Percentiles rank a stretch among this genome's conserved stretches.
Conservation (phyloP, 2,888 invertebrate genomes). For the Latrodectus elegans region DNA sequence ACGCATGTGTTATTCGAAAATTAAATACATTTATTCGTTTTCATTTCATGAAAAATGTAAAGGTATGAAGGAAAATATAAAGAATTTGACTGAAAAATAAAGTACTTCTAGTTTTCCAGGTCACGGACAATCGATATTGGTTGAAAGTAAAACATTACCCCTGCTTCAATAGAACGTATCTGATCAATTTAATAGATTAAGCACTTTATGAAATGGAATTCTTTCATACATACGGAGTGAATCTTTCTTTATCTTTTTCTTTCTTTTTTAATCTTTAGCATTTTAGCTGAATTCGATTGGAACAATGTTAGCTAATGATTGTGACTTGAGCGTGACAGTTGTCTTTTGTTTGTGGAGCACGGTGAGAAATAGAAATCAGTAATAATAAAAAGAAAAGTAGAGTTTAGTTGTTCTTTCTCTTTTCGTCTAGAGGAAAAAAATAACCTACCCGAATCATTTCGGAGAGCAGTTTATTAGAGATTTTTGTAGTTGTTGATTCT, state of each 20-base stretch:
- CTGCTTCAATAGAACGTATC: background rate
- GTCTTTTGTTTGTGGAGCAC: background rate
- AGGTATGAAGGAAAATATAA: background rate
- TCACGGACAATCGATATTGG: constrained; percentile 20
- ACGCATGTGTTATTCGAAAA: too few species aligned
- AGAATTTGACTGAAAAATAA: too few species aligned
- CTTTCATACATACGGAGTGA: constrained; percentile 3
- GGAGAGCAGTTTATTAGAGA: too few species aligned
- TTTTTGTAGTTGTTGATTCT: too few species aligned
- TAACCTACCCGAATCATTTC: too few species aligned
- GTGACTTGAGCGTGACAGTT: constrained; percentile 22
- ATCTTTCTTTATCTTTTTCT: background rate
- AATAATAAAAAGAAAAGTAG: background rate
- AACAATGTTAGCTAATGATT: constrained; percentile 24
- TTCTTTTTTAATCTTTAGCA: constrained; percentile 5
- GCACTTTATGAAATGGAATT: constrained; percentile 63
- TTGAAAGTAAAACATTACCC: constrained; percentile 1
- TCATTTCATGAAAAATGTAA: too few species aligned
- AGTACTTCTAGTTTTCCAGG: background rate
- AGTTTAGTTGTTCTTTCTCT: too few species aligned
- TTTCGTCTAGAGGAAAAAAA: too few species aligned
- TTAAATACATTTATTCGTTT: too few species aligned
- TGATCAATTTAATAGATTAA: constrained; percentile 64
- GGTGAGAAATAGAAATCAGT: background rate
- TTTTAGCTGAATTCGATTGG: constrained; percentile 4